Percentiles rank a stretch among this genome's conserved stretches.
Evolutionary conservation across 1,140 invertebrate genomes (phyloP).

Genomic region (Adelges cooleyi): DNA sequence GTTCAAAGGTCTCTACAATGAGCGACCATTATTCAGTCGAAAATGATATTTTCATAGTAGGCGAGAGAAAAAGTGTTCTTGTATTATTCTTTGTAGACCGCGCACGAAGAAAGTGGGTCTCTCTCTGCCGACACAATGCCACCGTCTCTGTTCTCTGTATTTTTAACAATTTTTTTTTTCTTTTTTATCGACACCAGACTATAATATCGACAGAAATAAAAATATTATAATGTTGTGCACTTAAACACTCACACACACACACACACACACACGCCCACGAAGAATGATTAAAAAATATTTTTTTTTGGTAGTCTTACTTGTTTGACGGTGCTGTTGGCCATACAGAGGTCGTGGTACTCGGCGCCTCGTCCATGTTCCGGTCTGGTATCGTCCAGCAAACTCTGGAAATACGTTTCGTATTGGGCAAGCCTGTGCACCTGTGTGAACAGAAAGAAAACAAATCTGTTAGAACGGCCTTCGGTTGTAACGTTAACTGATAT

Average conservation of each 20-base stretch:
- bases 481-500: not conserved
- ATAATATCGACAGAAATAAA: not conserved
- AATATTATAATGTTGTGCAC: too few relatives aligned
- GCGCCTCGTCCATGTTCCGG: slow-evolving; percentile 31
- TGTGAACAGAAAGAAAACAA: slow-evolving; percentile 31
- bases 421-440: slow-evolving; percentile 37
- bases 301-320: not conserved
- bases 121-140: not conserved
- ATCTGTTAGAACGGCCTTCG: not conserved
- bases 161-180: too few relatives aligned
- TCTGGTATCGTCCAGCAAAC: slow-evolving; percentile 33
- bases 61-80: slow-evolving; percentile 24
- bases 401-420: slow-evolving; percentile 38
- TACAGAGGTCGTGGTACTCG: slow-evolving; percentile 19
- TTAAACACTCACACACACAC: too few relatives aligned
- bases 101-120: slow-evolving; percentile 25
- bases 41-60: not conserved
- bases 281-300: not conserved
- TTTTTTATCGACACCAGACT: too few relatives aligned
- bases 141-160: too few relatives aligned
- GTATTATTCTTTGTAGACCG: not conserved
- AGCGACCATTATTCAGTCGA: not conserved
- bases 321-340: slow-evolving; percentile 15
- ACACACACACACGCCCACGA: not conserved
- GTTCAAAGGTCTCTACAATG: slow-evolving; percentile 11